phyloP scores from a whole-genome alignment of 1,140 invertebrate species.

The Bombus turneri region DNA sequence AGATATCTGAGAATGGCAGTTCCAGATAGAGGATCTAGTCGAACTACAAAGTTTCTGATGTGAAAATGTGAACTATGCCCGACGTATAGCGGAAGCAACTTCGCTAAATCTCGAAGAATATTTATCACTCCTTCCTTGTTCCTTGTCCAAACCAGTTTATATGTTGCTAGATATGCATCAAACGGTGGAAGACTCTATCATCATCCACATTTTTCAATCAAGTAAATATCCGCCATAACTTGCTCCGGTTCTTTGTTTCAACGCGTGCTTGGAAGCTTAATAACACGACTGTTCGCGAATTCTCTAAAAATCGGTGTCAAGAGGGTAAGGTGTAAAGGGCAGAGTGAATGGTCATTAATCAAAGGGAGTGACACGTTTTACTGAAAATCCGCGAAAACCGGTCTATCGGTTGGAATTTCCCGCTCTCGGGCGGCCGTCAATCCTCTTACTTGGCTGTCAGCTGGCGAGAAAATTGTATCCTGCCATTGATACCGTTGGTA shows the following conservation, averaged over 20 bases:
- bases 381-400: constrained; percentile 24
- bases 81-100: not conserved
- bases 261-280: not conserved
- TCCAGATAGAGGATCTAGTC: not conserved
- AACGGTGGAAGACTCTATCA: too few species aligned
- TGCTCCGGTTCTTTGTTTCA: not conserved
- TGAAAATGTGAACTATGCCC: not conserved
- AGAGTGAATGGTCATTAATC: constrained; percentile 10
- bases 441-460: not conserved
- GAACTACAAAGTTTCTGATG: not conserved
- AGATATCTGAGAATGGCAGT: not conserved
- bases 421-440: constrained; percentile 15
- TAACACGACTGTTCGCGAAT: not conserved
- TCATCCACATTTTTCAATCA: not conserved
- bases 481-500: constrained; percentile 4
- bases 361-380: not conserved
- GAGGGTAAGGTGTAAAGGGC: not conserved
- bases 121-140: too few species aligned
- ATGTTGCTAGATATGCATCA: not conserved
- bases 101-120: too few species aligned
- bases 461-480: constrained; percentile 19
- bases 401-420: constrained; percentile 9
- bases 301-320: constrained; percentile 2
- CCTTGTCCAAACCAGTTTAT: too few species aligned
- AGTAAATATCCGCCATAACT: not conserved